Conservation (phyloP, 2,888 invertebrate genomes). For the Onchidella celtica region DNA sequence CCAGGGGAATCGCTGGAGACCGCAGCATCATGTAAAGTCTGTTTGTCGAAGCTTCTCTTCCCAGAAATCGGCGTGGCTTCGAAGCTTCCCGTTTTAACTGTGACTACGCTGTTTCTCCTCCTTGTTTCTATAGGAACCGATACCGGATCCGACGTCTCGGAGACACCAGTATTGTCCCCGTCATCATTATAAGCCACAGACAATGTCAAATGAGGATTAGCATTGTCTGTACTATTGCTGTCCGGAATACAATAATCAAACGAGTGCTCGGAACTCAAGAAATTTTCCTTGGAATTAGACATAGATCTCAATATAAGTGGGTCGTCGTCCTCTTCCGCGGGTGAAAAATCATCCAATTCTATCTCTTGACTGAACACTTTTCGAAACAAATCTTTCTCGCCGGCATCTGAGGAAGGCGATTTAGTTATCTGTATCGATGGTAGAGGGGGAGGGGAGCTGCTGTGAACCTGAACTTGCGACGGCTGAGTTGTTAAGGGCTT, state of each 20-base stretch:
- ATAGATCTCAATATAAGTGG: not conserved
- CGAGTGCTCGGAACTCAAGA: not conserved
- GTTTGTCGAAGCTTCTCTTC: not conserved
- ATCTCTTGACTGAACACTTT: conserved; percentile 55
- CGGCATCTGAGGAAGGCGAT: not conserved
- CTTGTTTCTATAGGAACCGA: not conserved
- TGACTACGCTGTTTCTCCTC: conserved; percentile 1
- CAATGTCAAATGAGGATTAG: not conserved
- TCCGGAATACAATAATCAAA: not conserved
- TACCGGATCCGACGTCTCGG: not conserved
- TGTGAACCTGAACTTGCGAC: no score
- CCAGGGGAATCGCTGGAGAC: not conserved
- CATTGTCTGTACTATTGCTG: not conserved
- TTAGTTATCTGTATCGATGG: not conserved
- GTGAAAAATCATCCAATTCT: conserved; percentile 44
- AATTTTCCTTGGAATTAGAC: conserved; percentile 4
- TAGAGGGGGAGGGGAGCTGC: not conserved
- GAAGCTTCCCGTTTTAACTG: not conserved
- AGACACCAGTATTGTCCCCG: not conserved
- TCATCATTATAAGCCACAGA: not conserved
- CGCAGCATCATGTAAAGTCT: not conserved
- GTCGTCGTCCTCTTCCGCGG: not conserved
- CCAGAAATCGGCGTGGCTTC: not conserved
- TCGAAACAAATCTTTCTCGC: conserved; percentile 46
- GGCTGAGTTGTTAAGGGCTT: no score